Base-by-base conservation (phyloP, 1,140 invertebrate species). In the Hycleus cichorii region DNA sequence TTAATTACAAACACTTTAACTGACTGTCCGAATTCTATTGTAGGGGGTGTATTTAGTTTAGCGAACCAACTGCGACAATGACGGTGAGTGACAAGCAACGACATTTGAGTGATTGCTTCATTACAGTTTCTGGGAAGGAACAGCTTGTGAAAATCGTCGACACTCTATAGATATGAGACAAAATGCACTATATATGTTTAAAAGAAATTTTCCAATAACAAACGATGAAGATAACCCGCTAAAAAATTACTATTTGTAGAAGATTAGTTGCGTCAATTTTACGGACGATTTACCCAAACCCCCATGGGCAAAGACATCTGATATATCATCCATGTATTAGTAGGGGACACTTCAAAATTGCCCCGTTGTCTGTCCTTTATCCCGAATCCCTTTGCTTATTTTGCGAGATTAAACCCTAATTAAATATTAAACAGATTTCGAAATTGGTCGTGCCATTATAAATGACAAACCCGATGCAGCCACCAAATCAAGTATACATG, bases 41-140 rank as follows among this genome's bases (percentile, higher is more conserved):
- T 45, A 53, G 26, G 51, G 51, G 59, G 7, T 32, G 32, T 32
- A 32, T 32, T 57, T 48, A 52, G 47, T 43, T 48, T 58, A 57
- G 48, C 27, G 61, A 43, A 50, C 58, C 61, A 63, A 54, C 59
- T 63, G 61, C 57, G 61, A 63, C 61, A 60, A 63, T 49, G 51
- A 63, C 59, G 57, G 32, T 63, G 50, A 51, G 42, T 42, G 43
- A 53, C 51, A 53, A 53, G 45, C 32, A 57, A 59, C 60, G 61
- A 59, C 57, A 63, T 58, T 54, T 63, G 61, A 63, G 61, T 49
- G 61, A 63, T 63, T 50, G 61, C 50, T 59, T 56, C 59, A 63
- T 59, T 63, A 60, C 58, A 32, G 48, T 58, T 63, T 54, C 59
- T 53, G 54, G 61, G 59, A 51, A 58, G 48, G 48, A 47, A 60